Base-by-base conservation (phyloP, 2,797 vertebrate species). In the Gouania willdenowi region DNA sequence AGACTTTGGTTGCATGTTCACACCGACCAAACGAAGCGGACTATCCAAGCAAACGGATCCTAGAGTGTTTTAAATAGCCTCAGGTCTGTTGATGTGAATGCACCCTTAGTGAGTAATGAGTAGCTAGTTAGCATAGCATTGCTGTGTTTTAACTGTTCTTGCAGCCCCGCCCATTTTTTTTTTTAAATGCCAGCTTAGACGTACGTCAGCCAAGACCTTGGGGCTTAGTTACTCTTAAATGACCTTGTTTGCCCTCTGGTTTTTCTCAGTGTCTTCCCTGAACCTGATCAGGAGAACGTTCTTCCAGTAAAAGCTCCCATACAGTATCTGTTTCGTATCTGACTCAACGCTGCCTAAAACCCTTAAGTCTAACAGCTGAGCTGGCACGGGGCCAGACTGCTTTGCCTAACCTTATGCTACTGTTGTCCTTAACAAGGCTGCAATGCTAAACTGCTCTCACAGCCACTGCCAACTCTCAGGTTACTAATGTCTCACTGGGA, bases 401-500 rank as follows among this genome's bases (percentile, higher is more conserved):
- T 26, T 59, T 46, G 44, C 36, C 56, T 51, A 39, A 54, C 64
- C 27, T 67, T 61, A 40, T 41, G 34, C 42, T 44, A 46, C 26
- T 61, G 34, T 56, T 69, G 53, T 60, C 60, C 63, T 71, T 64
- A 50, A 51, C 43, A 36, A 36, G 52, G 50, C 62, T 48, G 41
- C 70, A 62, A 53, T 46, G 57, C 56, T 69, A 56, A 75, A 68
- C 54, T 57, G 42, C 24, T 21, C 22, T 43, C 50, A 31, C 59
- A 46, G 49, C 57, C 66, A 58, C 56, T 58, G 74, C 66, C 70
- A 65, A 66, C 59, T 29, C 33, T 20, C 34, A 36, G 42, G 65
- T 61, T 43, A 24, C 47, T 66, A 66, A 72, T 66, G 71, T 75
- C 79, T 71, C 55, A 61, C 42, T 48, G 50, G 52, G 54, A 56